Conservation (phyloP, 1,140 invertebrate species). For the Lasioglossum baleicum region DNA sequence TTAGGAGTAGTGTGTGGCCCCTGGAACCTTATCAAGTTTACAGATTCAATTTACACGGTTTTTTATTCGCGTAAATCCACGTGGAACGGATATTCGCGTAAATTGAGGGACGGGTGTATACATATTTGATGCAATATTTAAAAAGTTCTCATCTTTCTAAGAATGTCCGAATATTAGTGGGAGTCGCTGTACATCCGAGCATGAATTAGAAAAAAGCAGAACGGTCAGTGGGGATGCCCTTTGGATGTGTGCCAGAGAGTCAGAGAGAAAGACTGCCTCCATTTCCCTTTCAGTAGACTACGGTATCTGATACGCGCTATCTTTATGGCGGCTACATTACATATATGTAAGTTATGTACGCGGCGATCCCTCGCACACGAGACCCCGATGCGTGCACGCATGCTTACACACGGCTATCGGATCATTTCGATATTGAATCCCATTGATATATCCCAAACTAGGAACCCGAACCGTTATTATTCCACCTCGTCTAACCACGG, state of each 20-base stretch:
- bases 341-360: slow-evolving; percentile 49
- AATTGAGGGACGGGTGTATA: too few relatives aligned
- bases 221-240: slow-evolving; percentile 9
- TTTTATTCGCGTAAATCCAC: too few relatives aligned
- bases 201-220: slow-evolving; percentile 8
- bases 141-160: too few relatives aligned
- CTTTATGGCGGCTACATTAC: slow-evolving; percentile 48
- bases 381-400: slow-evolving; percentile 45
- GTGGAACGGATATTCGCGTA: too few relatives aligned
- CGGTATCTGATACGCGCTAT: slow-evolving; percentile 44
- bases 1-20: too few relatives aligned
- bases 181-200: neutral
- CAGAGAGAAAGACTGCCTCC: slow-evolving; percentile 7
- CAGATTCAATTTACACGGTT: too few relatives aligned
- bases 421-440: slow-evolving; percentile 66
- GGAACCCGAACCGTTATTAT: slow-evolving; percentile 47
- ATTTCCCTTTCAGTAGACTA: slow-evolving; percentile 32
- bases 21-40: too few relatives aligned
- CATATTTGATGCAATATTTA: too few relatives aligned
- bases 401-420: slow-evolving; percentile 58
- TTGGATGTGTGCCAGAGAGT: slow-evolving; percentile 27
- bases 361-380: slow-evolving; percentile 27
- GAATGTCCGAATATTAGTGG: too few relatives aligned
- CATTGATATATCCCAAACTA: slow-evolving; percentile 57
- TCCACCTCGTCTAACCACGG: slow-evolving; percentile 50